Evolutionary conservation across 2,113 vertebrate genomes (phyloP).

Genomic region (Calypte anna): DNA sequence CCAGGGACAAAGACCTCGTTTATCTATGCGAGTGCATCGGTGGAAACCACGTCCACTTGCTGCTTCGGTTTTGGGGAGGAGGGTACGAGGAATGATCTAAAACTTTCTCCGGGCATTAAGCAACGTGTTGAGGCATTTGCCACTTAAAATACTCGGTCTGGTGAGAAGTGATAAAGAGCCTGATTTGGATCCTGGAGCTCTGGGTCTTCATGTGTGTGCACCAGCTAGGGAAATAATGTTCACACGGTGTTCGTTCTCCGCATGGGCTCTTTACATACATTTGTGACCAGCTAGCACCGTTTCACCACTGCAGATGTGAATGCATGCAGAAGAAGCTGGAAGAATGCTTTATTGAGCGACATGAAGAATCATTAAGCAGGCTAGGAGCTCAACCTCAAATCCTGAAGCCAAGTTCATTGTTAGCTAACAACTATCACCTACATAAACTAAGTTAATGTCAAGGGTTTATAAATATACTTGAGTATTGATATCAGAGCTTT

Average conservation of each 20-base stretch:
- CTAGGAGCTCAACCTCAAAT: not conserved
- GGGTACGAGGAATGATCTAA: not conserved
- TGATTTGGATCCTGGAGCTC: not conserved
- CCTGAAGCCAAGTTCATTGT: not conserved
- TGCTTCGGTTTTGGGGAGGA: not conserved
- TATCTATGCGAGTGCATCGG: not conserved
- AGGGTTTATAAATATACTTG: not conserved
- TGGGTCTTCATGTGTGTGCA: not conserved
- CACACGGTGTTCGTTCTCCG: not conserved
- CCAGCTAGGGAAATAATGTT: not conserved
- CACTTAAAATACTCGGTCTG: not conserved
- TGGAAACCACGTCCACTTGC: not conserved
- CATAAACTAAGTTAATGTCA: not conserved
- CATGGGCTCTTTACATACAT: not conserved
- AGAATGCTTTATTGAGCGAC: not conserved
- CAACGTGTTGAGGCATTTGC: not conserved
- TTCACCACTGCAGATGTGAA: not conserved
- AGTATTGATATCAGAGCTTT: not conserved
- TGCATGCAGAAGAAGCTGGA: not conserved
- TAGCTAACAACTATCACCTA: not conserved
- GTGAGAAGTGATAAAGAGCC: not conserved
- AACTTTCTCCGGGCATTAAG: not conserved
- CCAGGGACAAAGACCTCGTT: not conserved
- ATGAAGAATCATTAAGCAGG: fast-evolving
- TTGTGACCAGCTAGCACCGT: not conserved